Conservation (phyloP, 1,140 invertebrate genomes). For the Paramacrobiotus metropolitanus region DNA sequence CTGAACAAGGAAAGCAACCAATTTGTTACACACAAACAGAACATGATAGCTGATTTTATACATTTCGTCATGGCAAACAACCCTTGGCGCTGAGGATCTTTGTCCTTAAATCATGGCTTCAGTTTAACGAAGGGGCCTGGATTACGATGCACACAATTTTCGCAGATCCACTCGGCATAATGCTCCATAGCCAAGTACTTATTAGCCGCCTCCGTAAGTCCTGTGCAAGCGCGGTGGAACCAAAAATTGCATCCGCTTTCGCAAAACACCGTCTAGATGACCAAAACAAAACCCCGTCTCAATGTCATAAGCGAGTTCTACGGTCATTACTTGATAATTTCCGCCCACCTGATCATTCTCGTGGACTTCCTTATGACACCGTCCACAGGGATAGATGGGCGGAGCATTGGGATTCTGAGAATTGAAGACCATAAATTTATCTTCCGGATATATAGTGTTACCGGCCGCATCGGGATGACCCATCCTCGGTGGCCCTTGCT, state of each 20-base stretch:
- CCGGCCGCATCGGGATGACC: slow-evolving; percentile 12
- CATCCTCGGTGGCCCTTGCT: background rate
- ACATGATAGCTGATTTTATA: no score
- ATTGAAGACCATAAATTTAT: slow-evolving; percentile 92
- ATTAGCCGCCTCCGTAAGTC: background rate
- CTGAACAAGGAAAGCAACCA: no score
- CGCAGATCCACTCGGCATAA: no score
- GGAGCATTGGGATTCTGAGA: slow-evolving; percentile 92
- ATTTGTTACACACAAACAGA: no score
- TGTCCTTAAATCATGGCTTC: no score
- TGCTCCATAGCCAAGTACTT: background rate
- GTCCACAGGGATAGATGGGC: slow-evolving; percentile 80
- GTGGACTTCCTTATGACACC: slow-evolving; percentile 93
- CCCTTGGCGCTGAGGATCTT: no score
- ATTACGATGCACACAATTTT: no score
- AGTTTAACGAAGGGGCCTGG: no score
- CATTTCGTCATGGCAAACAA: no score
- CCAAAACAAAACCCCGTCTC: background rate
- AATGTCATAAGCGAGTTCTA: background rate
- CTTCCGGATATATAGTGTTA: slow-evolving; percentile 54
- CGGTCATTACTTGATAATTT: background rate
- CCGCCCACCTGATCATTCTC: slow-evolving; percentile 71
- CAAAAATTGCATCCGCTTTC: slow-evolving; percentile 97
- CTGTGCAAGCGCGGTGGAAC: slow-evolving; percentile 42
- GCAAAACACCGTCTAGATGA: slow-evolving; percentile 50